Evolutionary conservation across 2,797 vertebrate genomes (phyloP), one percentile per base, ranked within the genome.

Genomic region (Pangasius djambal): DNA sequence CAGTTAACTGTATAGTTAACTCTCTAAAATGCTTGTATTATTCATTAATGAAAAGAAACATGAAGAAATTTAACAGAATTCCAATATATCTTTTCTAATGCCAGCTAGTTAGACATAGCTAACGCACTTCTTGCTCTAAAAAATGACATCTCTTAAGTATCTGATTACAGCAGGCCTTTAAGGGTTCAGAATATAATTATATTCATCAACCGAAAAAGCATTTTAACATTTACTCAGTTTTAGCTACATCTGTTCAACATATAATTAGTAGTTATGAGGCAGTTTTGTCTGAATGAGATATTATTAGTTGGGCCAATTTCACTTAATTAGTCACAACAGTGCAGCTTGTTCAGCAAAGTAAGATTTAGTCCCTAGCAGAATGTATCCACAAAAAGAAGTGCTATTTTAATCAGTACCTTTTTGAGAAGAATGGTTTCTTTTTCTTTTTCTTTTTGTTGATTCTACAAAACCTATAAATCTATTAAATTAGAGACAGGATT

Each of bases 401-500:
- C 52, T 50, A 74, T 69, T 34, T 69, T 6, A 69, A 69, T 34
- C 15, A 34, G 31, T 16, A 16, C 31, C 6, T n/a, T 34, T 70
- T 70, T 34, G 15, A 34, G 13, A 40, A 31, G 13, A 25, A 25
- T 67, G n/a, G 10, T 69, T 69, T 34, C 4, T 44, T 74, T 20
- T 8, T 18, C 7, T 1, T 37, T 72, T 72, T 72, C 2, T 72
- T 20, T 2, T 37, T 9, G 34, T 2, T 22, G 70, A 40, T 74
- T 74, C 18, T 22, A 52, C 50, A 48, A 79, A 75, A 89, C 67
- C 20, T 37, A 18, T 37, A 18, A 72, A 72, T 20, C 16, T 22
- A 40, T 70, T 7, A 89, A 88, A 86, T 88, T 87, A 40, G 28
- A 77, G 20, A 31, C 85, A 34, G 31, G 20, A 90, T 65, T 90